Evolutionary conservation across 2,113 vertebrate species (phyloP).

Genomic region (Psittacara wagleri): DNA sequence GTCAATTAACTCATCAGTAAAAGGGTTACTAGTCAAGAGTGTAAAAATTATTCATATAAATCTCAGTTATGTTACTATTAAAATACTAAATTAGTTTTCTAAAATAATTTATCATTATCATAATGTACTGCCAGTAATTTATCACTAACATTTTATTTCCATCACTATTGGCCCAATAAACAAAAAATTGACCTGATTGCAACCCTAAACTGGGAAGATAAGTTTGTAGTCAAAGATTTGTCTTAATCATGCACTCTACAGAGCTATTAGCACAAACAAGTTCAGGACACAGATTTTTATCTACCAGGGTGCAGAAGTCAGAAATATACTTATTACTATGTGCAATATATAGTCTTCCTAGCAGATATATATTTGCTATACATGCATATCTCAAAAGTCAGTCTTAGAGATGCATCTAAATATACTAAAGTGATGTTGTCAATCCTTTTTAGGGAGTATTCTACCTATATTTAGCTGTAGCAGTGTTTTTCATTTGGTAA

Average conservation of each 20-base stretch:
- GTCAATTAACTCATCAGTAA: constrained; percentile 64
- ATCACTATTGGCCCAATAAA: constrained; percentile 41
- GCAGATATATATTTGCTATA: not conserved
- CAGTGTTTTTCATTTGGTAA: not conserved
- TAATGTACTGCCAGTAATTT: constrained; percentile 31
- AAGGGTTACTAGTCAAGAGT: constrained; percentile 47
- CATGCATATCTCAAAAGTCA: not conserved
- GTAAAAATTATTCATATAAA: constrained; percentile 64
- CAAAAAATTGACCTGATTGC: not conserved
- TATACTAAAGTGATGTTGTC: not conserved
- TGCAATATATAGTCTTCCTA: not conserved
- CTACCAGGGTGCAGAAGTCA: not conserved
- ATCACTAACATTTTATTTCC: constrained; percentile 34
- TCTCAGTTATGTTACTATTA: constrained; percentile 60
- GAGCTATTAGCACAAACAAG: not conserved
- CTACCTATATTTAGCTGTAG: not conserved
- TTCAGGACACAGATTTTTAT: not conserved
- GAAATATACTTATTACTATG: not conserved
- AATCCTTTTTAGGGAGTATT: not conserved
- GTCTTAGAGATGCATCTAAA: not conserved
- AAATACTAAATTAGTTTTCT: constrained; percentile 63
- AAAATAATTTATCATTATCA: constrained; percentile 59
- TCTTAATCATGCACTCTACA: not conserved
- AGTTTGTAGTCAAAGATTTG: constrained; percentile 7
- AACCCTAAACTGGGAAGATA: not conserved